A percentile compares a stretch with the other conserved stretches of the same genome.
phyloP scores from a whole-genome alignment of 2,113 vertebrate species.

The Stercorarius parasiticus region DNA sequence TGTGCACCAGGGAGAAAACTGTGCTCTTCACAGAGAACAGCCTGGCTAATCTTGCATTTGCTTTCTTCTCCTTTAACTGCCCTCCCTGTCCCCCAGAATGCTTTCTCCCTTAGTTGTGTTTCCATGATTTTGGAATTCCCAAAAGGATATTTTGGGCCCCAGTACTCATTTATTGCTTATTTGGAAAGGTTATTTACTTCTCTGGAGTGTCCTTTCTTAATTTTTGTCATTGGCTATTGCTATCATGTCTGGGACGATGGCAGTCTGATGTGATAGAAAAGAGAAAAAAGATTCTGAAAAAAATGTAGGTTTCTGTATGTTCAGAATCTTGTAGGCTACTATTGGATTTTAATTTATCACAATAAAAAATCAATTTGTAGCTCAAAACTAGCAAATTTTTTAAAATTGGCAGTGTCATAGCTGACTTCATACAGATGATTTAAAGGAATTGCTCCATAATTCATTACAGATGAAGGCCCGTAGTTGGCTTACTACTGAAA shows the following conservation, averaged over 20 bases:
- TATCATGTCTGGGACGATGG: neutral
- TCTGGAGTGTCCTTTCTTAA: neutral
- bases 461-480: slow-evolving; percentile 22
- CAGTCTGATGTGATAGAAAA: neutral
- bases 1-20: neutral
- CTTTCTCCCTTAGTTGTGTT: neutral
- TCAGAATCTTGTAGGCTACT: slow-evolving; percentile 48
- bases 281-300: neutral
- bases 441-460: slow-evolving; percentile 45
- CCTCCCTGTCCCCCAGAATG: neutral
- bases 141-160: neutral
- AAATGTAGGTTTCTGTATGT: slow-evolving; percentile 9
- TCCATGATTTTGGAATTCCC: neutral
- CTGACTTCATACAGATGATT: slow-evolving; percentile 47
- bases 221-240: neutral
- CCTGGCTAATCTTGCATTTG: neutral
- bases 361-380: slow-evolving; percentile 70
- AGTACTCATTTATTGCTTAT: neutral
- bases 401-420: slow-evolving; percentile 55
- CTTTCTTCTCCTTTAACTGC: neutral
- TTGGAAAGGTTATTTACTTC: neutral
- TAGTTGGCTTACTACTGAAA: slow-evolving; percentile 1
- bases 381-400: slow-evolving; percentile 63
- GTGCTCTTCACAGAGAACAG: neutral
- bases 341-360: slow-evolving; percentile 74